Conservation (phyloP, 2,797 vertebrate genomes). For the Oceanodroma leucorhoa region DNA sequence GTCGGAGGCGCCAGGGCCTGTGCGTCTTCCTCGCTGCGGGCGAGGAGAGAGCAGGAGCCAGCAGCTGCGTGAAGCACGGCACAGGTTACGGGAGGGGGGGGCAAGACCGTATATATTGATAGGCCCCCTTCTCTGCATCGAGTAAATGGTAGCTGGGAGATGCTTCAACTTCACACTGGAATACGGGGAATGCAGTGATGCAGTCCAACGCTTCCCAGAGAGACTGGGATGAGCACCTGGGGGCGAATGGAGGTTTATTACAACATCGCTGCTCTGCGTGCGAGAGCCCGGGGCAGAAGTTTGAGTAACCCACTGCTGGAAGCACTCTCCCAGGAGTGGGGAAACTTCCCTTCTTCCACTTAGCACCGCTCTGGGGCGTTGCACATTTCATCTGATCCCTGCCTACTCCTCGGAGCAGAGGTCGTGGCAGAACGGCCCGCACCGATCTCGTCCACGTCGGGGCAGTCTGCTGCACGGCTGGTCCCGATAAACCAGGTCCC, state of each 20-base stretch:
- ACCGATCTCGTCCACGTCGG: fast-evolving
- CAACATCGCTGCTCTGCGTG: neutral
- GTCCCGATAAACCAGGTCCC: neutral
- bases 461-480: neutral
- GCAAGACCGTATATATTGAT: fast-evolving
- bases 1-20: too few relatives aligned
- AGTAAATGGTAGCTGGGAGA: neutral
- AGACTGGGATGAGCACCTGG: fast-evolving
- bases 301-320: neutral
- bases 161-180: neutral
- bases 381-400: fast-evolving
- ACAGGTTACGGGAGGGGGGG: neutral
- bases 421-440: fast-evolving
- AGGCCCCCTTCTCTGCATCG: fast-evolving
- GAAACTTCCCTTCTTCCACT: fast-evolving
- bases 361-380: fast-evolving
- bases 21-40: neutral
- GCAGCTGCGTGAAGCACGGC: neutral
- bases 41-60: neutral
- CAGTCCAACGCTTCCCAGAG: neutral
- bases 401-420: fast-evolving
- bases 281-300: neutral
- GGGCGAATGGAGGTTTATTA: fast-evolving
- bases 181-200: fast-evolving
- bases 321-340: neutral